These are phyloP conservation scores for Resseliella maxima DNA, from an alignment of 2,888 invertebrate genomes.

Conservation along the genomic window DNA sequence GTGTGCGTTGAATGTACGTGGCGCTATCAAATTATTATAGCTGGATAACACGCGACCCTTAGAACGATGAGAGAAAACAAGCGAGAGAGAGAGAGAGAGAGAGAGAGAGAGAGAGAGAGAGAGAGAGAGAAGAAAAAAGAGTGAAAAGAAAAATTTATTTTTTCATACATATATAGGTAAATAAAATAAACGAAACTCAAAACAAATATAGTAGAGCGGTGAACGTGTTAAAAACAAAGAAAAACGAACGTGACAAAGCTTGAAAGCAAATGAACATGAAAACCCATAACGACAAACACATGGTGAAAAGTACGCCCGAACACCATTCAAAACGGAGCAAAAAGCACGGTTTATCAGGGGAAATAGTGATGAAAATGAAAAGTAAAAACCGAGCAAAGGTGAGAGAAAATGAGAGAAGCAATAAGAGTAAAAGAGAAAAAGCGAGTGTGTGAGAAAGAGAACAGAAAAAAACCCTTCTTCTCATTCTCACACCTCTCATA, in stretches of 20 bases:
- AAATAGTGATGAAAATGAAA: too few relatives aligned
- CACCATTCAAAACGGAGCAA: background rate
- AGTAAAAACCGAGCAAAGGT: too few relatives aligned
- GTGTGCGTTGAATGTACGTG: conserved; percentile 23
- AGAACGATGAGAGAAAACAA: background rate
- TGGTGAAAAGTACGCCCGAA: background rate
- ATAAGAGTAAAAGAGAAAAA: too few relatives aligned
- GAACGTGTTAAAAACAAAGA: conserved; percentile 34
- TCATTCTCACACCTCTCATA: background rate
- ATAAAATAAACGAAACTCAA: conserved; percentile 25
- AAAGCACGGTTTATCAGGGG: background rate
- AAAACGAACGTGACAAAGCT: conserved; percentile 38
- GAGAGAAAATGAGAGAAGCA: too few relatives aligned
- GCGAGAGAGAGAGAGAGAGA: too few relatives aligned
- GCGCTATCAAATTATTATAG: conserved; percentile 28
- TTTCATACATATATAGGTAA: background rate
- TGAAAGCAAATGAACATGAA: conserved; percentile 34
- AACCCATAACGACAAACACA: background rate
- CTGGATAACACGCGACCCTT: background rate
- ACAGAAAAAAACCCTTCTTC: background rate
- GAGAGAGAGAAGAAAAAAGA: background rate
- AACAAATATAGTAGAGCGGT: background rate
- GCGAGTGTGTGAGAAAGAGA: background rate
- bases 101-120: background rate
- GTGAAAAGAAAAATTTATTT: background rate